These are phyloP conservation scores for Oryzias celebensis DNA, from an alignment of 2,113 vertebrate genomes.

Conservation along the genomic window DNA sequence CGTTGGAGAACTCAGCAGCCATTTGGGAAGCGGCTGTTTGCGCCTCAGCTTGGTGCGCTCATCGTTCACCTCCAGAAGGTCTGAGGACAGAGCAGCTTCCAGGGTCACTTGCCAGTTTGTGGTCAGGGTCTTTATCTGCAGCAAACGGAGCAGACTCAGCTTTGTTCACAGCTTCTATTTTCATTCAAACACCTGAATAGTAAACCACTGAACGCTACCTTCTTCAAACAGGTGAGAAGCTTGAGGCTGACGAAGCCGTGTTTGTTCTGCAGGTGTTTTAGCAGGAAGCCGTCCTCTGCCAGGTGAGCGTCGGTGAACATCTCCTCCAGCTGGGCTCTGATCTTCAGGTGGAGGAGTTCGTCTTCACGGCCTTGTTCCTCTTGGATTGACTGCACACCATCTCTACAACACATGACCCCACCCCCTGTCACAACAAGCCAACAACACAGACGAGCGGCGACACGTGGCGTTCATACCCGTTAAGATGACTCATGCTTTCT, in stretches of 20 bases:
- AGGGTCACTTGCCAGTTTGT: constrained; percentile 79
- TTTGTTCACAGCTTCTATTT: constrained; percentile 30
- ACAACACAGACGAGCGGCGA: neutral
- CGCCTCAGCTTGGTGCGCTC: constrained; percentile 81
- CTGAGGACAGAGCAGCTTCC: constrained; percentile 70
- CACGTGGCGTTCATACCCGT: constrained; percentile 30
- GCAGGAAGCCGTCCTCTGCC: constrained; percentile 53
- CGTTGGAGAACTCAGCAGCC: constrained; percentile 74
- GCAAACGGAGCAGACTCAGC: constrained; percentile 26
- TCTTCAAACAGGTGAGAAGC: constrained; percentile 53
- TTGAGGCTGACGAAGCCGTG: constrained; percentile 48
- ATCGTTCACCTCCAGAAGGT: constrained; percentile 79
- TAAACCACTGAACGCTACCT: constrained; percentile 31
- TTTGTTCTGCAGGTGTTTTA: constrained; percentile 53
- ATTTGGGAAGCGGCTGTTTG: constrained; percentile 66
- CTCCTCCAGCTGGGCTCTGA: constrained; percentile 48
- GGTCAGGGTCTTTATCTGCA: constrained; percentile 81
- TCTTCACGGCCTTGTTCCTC: constrained; percentile 10
- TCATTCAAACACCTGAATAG: constrained; percentile 29
- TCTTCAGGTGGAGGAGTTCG: constrained; percentile 27
- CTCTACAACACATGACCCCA: constrained; percentile 22
- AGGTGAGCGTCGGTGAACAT: constrained; percentile 48
- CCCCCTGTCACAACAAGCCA: constrained; percentile 8
- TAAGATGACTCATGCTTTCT: constrained; percentile 31
- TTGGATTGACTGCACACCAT: constrained; percentile 1